phyloP scores from a whole-genome alignment of 1,140 invertebrate genomes.

The Pectinophora gossypiella region DNA sequence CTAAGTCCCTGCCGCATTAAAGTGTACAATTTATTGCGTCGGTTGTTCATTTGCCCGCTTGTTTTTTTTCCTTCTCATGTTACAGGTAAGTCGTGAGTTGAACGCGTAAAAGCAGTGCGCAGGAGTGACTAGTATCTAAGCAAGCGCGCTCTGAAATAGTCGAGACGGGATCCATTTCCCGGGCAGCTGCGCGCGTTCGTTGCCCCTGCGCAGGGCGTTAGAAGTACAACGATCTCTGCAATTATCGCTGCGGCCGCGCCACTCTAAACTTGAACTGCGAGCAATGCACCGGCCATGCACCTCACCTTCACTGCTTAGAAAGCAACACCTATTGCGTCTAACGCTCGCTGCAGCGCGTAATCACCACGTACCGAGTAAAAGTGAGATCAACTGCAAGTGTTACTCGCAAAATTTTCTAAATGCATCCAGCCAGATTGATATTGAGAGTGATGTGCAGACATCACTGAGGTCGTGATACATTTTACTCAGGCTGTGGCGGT shows the following conservation, averaged over 20 bases:
- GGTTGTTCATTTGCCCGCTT: slow-evolving; percentile 3
- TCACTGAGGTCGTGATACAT: background rate
- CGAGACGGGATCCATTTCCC: slow-evolving; percentile 70
- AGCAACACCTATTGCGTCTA: slow-evolving; percentile 63
- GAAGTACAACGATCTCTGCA: slow-evolving; percentile 67
- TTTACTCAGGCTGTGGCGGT: background rate
- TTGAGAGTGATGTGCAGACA: background rate
- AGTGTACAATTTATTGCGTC: background rate
- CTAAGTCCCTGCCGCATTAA: background rate
- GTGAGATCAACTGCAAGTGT: slow-evolving; percentile 39
- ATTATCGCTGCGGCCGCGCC: slow-evolving; percentile 46
- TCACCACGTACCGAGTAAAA: slow-evolving; percentile 51
- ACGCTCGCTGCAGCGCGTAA: slow-evolving; percentile 31
- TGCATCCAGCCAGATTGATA: background rate
- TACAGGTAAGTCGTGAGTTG: slow-evolving; percentile 46
- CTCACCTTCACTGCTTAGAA: slow-evolving; percentile 71
- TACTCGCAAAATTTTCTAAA: background rate
- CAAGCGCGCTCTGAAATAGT: slow-evolving; percentile 69
- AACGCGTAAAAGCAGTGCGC: slow-evolving; percentile 27
- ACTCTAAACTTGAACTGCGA: slow-evolving; percentile 68
- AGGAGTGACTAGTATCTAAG: slow-evolving; percentile 38
- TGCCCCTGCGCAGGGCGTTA: slow-evolving; percentile 66
- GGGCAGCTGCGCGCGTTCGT: slow-evolving; percentile 68
- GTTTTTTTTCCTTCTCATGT: slow-evolving; percentile 36
- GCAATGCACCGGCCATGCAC: slow-evolving; percentile 48